Evolutionary conservation across 2,797 vertebrate species (phyloP), one percentile per base, ranked within the genome.

Genomic region (Kryptolebias ocellatus): DNA sequence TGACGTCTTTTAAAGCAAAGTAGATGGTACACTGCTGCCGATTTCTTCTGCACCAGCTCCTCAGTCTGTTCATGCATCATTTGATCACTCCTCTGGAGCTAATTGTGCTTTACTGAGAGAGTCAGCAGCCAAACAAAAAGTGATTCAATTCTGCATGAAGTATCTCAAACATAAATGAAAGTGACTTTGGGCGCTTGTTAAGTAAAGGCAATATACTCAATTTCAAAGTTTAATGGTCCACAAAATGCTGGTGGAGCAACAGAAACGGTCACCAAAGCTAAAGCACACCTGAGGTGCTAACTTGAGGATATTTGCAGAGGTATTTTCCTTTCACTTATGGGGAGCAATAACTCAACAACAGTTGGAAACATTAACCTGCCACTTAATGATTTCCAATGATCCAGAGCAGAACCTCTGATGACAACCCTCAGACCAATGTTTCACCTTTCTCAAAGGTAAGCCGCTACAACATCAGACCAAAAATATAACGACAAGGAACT

Each of bases 401-500:
- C 78, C 66, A 86, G 67, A 89, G 53, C 90, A 88, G 87, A 80
- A 80, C 78, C 63, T 63, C 62, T 20, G 78, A 74, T 83, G 86
- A 87, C 81, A 84, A 63, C 60, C 50, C 45, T 56, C 63, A n/a
- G 59, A 76, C 61, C 56, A 60, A 72, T 45, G 75, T 74, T 78
- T 86, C 75, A 59, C 50, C 75, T 69, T 79, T 82, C 79, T 64
- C 77, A 62, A 24, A 64, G 78, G 80, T 28, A 70, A 83, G 65
- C 76, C 66, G 76, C 86, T 69, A 58, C 73, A 52, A 76, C 82
- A 67, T 83, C 68, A 67, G 69, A 67, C 71, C 29, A 15, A 62
- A 60, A 69, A 67, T 64, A 49, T 69, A 53, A 64, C 54, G 71
- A 79, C 59, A 65, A 75, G 70, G 37, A 80, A 78, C 69, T 79